These are phyloP conservation scores for Xylota sylvarum DNA, from an alignment of 2,888 invertebrate genomes.

Conservation along the genomic window DNA sequence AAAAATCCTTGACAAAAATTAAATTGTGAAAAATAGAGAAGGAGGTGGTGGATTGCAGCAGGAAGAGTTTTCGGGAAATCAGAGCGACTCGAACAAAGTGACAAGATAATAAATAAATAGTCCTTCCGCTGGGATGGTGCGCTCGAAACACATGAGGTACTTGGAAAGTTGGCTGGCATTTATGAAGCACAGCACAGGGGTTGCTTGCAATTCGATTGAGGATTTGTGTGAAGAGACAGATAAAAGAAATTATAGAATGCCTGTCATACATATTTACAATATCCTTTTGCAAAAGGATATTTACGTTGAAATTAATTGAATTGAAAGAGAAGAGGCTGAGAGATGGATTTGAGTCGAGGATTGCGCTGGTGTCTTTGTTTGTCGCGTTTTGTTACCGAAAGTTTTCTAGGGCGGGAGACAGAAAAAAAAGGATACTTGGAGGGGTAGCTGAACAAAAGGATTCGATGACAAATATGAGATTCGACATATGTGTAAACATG, in stretches of 20 bases:
- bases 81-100: conserved; percentile 68
- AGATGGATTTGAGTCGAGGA: conserved; percentile 34
- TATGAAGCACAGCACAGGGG: conserved; percentile 47
- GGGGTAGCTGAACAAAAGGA: conserved; percentile 79
- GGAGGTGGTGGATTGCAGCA: conserved; percentile 17
- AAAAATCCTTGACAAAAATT: conserved; percentile 76
- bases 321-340: conserved; percentile 79
- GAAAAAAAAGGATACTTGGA: not conserved
- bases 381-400: conserved; percentile 25
- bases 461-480: conserved; percentile 84
- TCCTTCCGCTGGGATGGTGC: conserved; percentile 59
- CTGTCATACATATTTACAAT: conserved; percentile 81
- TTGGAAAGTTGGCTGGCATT: conserved; percentile 37
- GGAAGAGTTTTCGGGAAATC: conserved; percentile 50
- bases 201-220: conserved; percentile 42
- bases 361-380: conserved; percentile 59
- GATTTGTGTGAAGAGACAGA: conserved; percentile 61
- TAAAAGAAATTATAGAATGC: conserved; percentile 80
- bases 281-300: conserved; percentile 59
- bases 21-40: conserved; percentile 72
- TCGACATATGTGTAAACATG: conserved; percentile 85
- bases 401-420: conserved; percentile 1
- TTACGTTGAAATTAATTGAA: conserved; percentile 82
- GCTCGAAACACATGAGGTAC: conserved; percentile 34
- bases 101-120: conserved; percentile 77